Conservation (phyloP, 2,888 invertebrate genomes). For the Agonopterix subpropinquella region DNA sequence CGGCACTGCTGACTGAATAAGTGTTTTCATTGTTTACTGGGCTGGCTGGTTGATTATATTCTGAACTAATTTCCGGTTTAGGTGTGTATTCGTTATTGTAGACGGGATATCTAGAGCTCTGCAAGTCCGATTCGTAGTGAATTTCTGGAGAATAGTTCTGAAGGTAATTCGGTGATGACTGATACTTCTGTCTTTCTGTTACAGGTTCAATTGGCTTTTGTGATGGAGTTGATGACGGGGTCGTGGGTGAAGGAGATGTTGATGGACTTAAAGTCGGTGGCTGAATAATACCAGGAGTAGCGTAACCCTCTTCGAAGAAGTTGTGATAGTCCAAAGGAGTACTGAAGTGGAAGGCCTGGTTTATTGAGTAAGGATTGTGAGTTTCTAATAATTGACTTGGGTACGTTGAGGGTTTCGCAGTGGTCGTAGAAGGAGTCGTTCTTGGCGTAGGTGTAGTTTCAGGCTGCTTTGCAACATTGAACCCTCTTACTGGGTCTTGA, state of each 20-base stretch:
- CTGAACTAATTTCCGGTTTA: constrained; percentile 30
- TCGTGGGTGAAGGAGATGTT: constrained; percentile 22
- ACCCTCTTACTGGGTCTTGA: constrained; percentile 24
- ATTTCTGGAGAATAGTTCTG: constrained; percentile 61
- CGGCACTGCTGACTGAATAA: constrained; percentile 12
- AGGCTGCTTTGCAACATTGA: constrained; percentile 35
- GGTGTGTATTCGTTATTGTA: constrained; percentile 35
- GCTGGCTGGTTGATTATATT: neutral
- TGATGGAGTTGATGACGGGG: constrained; percentile 21
- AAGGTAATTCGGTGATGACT: constrained; percentile 43
- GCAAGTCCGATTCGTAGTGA: constrained; percentile 50
- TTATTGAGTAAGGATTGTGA: constrained; percentile 68
- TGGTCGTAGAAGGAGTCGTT: constrained; percentile 32
- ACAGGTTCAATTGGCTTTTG: constrained; percentile 31
- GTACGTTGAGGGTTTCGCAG: constrained; percentile 52
- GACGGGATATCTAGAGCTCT: constrained; percentile 40
- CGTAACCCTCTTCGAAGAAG: constrained; percentile 50
- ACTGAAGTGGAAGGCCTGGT: constrained; percentile 67
- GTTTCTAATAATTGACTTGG: constrained; percentile 60
- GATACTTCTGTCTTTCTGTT: constrained; percentile 39
- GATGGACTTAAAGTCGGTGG: constrained; percentile 14
- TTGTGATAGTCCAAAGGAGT: constrained; percentile 64
- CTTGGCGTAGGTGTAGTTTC: constrained; percentile 39
- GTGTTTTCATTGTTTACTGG: constrained; percentile 1
- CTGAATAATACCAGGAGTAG: constrained; percentile 23